A percentile compares a stretch with the other conserved stretches of the same genome.
These are phyloP conservation scores for Stomatorhinus walkeri DNA, from an alignment of 2,797 vertebrate species.

Conservation along the genomic window DNA sequence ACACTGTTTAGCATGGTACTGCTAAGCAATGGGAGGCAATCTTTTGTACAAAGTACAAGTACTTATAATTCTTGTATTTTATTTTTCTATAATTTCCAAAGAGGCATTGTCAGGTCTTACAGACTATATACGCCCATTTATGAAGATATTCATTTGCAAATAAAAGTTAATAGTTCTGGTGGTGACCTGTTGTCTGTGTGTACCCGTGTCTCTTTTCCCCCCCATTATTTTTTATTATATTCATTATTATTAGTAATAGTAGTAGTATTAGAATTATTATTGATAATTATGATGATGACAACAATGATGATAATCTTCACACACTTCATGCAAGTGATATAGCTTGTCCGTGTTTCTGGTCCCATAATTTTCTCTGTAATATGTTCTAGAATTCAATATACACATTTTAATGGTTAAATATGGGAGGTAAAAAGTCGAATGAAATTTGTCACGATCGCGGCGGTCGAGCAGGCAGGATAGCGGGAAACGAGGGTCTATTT, in stretches of 20 bases:
- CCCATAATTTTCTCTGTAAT: neutral
- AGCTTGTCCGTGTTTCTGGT: neutral
- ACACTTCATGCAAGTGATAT: neutral
- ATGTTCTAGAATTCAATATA: neutral
- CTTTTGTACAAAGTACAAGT: slow-evolving; percentile 99
- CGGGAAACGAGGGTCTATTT: too few species aligned
- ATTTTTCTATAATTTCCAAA: slow-evolving; percentile 98
- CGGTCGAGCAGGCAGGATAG: too few species aligned
- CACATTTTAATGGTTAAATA: neutral
- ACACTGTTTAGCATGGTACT: slow-evolving; percentile 85
- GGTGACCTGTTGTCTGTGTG: slow-evolving; percentile 55
- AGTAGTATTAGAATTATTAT: neutral
- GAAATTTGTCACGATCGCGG: too few species aligned
- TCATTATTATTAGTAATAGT: slow-evolving; percentile 12
- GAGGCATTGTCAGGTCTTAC: slow-evolving; percentile 89
- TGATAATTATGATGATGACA: neutral
- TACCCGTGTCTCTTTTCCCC: slow-evolving; percentile 9
- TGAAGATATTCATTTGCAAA: slow-evolving; percentile 90
- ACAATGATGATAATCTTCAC: neutral
- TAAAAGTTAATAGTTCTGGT: slow-evolving; percentile 84
- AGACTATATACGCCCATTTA: slow-evolving; percentile 83
- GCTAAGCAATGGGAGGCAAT: slow-evolving; percentile 89
- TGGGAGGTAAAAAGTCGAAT: neutral
- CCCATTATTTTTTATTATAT: slow-evolving; percentile 16
- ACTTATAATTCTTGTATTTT: slow-evolving; percentile 92